Base-by-base conservation (phyloP, 2,888 invertebrate genomes). In the Aporophyla nigra region DNA sequence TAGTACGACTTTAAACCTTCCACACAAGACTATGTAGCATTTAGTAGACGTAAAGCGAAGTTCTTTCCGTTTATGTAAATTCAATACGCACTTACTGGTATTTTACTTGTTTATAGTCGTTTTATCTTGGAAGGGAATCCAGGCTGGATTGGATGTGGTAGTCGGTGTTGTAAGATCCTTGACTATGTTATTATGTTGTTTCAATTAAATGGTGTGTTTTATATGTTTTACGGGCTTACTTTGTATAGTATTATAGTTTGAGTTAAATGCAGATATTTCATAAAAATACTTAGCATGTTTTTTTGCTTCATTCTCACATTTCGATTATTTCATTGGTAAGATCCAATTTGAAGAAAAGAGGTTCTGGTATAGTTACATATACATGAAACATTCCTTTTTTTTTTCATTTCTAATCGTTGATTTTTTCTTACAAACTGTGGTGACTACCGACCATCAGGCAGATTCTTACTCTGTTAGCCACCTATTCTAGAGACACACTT, bases 1-100 rank as follows among this genome's bases (percentile, higher is more conserved):
- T 79, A 81, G 74, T 74, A 75, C 80, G 72, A 78, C 81, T 82
- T 86, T 86, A 76, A 72, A 82, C 75, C 80, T 73, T 62, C 74
- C 54, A 49, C 51, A 40, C 63, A 77, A 72, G 77, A 73, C 62
- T 71, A 83, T 71, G 71, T 61, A 82, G 70, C 76, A 85, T 78
- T 86, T 80, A 87, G 68, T 78, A 78, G 77, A 87, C 43, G 63
- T 76, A 73, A 87, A 80, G 54, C 24, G 69, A 71, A 77, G 77
- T 59, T 78, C 62, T 75, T 68, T 75, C 72, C 82, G 74, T 85
- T 85, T 85, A 87, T 84, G 80, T 79, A 79, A 82, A 85, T 86
- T 82, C 63, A 80, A 87, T 85, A 71, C 70, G 78, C 70, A 83
- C 62, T 83, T 82, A 83, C 74, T 75, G 74, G 78, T 80, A 76